Evolutionary conservation across 2,797 vertebrate species (phyloP).

Genomic region (Thamnophis elegans): DNA sequence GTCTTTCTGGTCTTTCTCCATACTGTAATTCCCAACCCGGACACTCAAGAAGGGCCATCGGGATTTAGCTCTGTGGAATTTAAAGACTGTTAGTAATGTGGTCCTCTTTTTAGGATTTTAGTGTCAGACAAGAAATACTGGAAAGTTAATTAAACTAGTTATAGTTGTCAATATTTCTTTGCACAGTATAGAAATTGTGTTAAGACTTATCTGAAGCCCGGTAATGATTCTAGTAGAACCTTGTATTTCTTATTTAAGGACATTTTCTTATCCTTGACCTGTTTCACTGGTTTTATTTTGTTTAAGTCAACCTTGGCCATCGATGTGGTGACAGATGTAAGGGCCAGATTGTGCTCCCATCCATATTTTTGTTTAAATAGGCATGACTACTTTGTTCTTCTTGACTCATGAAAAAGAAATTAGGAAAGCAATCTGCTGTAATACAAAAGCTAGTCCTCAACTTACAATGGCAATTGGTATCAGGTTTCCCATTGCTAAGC

Average conservation of each 20-base stretch:
- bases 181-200: not conserved
- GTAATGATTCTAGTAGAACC: not conserved
- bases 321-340: not conserved
- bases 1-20: not conserved
- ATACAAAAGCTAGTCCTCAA: not conserved
- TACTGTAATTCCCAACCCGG: not conserved
- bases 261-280: not conserved
- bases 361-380: not conserved
- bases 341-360: not conserved
- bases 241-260: not conserved
- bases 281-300: not conserved
- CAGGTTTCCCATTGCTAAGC: not conserved
- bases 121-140: not conserved
- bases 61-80: not conserved
- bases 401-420: not conserved
- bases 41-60: not conserved
- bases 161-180: not conserved
- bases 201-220: not conserved
- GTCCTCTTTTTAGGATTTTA: not conserved
- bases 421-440: not conserved
- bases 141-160: not conserved
- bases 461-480: not conserved
- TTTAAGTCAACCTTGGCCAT: not conserved
- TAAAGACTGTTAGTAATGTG: not conserved
- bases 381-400: not conserved